Evolutionary conservation across 2,888 invertebrate species (phyloP), one percentile per base, ranked within the genome.

Genomic region (Lampropteryx suffumata): DNA sequence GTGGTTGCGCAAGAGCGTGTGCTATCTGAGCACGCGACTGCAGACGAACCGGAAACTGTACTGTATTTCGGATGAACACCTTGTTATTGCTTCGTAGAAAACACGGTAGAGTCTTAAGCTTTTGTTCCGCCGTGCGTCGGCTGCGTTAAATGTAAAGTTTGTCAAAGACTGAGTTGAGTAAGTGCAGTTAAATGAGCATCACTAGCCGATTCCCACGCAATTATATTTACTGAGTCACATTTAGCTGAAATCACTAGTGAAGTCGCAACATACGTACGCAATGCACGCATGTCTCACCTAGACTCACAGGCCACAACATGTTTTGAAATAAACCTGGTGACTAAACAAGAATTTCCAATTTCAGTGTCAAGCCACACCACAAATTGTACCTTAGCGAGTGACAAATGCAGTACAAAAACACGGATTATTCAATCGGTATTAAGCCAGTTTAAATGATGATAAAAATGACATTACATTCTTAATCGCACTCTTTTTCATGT

Each of bases 21-120:
- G 62, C 64, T 62, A 63, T 65, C 68, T 63, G 65, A 67, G 74
- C 81, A 79, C 77, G 76, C 76, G 77, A 76, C 76, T 65, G 48
- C 54, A 64, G 62, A 61, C 57, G 61, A 56, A 62, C 71, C 72
- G 77, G 79, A 79, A 75, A 68, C 63, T 36, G 28, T 50, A 49
- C 42, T 32, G 39, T 52, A 43, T 47, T 49, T 48, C 33, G 40
- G 28, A 44, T 21, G 21, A 27, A 37, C 10, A 34, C 44, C 55
- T 37, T 36, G 47, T 37, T 41, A 30, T 14, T 10, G 4, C 13
- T 52, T 53, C 53, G 41, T 24, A 26, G 54, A 50, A n/a, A 50
- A 35, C 13, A 2, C 12, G 49, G 46, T 52, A 30, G 24, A 41
- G 45, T 42, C 11, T 37, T 35, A 27, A 51, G n/a, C n/a, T n/a